phyloP scores from a whole-genome alignment of 1,140 invertebrate species.

The Nasonia giraulti region DNA sequence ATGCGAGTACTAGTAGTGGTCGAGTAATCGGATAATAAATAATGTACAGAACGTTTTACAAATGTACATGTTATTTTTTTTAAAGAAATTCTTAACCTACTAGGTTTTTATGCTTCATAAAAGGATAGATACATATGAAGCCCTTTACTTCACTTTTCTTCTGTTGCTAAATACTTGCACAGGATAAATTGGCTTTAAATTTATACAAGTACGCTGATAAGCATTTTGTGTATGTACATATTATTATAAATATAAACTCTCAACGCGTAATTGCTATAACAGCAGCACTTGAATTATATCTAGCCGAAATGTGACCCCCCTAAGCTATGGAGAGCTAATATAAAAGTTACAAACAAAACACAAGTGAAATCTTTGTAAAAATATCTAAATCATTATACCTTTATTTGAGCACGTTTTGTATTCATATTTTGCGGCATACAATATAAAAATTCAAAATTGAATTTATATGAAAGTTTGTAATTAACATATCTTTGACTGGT shows the following conservation, averaged over 20 bases:
- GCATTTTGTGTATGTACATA: conserved; percentile 48
- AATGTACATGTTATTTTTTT: conserved; percentile 43
- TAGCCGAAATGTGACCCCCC: conserved; percentile 33
- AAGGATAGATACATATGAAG: conserved; percentile 40
- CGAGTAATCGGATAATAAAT: conserved; percentile 54
- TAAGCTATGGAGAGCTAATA: conserved; percentile 11
- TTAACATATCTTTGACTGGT: conserved; percentile 53
- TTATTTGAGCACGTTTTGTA: conserved; percentile 46
- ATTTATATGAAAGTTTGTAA: conserved; percentile 65
- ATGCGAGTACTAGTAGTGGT: conserved; percentile 58
- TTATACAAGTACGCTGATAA: conserved; percentile 32
- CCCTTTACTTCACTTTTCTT: conserved; percentile 29
- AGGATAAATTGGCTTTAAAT: conserved; percentile 36
- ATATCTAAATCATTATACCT: conserved; percentile 36
- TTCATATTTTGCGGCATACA: conserved; percentile 44
- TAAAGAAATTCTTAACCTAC: conserved; percentile 45
- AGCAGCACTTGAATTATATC: conserved; percentile 39
- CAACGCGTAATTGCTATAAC: conserved; percentile 24
- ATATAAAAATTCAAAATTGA: conserved; percentile 49
- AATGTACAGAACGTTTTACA: conserved; percentile 52
- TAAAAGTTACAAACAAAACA: not conserved
- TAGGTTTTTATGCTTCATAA: conserved; percentile 48
- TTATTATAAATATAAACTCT: conserved; percentile 46
- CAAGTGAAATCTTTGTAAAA: conserved; percentile 45
- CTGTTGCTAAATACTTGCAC: conserved; percentile 33